Evolutionary conservation across 2,797 vertebrate species (phyloP).

Genomic region (Potorous gilbertii): DNA sequence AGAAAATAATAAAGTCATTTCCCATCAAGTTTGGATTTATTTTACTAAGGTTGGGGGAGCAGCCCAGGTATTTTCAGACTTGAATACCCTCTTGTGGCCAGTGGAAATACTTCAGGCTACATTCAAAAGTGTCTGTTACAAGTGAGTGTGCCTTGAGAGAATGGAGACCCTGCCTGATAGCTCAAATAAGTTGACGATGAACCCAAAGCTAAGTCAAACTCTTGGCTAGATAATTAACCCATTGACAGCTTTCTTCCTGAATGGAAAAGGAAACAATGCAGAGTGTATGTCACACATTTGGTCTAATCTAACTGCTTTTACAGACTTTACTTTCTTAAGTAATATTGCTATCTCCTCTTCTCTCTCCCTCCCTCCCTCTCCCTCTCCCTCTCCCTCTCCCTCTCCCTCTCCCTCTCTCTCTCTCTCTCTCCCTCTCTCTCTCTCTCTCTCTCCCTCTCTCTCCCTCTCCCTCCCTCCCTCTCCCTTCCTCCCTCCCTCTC

Average conservation of each 20-base stretch:
- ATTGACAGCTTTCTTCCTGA: not conserved
- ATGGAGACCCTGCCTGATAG: not conserved
- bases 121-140: not conserved
- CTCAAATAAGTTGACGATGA: not conserved
- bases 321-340: not conserved
- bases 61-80: not conserved
- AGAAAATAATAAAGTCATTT: not conserved
- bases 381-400: too few relatives aligned
- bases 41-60: not conserved
- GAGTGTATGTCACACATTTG: not conserved
- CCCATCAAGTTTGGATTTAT: not conserved
- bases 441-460: too few relatives aligned
- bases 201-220: not conserved
- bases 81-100: not conserved
- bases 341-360: not conserved
- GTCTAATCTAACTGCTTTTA: not conserved
- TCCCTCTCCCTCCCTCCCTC: accelerated
- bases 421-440: too few relatives aligned
- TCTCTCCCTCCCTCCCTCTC: too few relatives aligned
- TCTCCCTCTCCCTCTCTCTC: too few relatives aligned
- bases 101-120: not conserved
- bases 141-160: not conserved
- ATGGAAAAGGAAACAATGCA: not conserved
- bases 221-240: not conserved
- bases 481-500: not conserved